These are phyloP conservation scores for Brachionus asplanchnoidis DNA, from an alignment of 1,140 invertebrate genomes.

Conservation along the genomic window DNA sequence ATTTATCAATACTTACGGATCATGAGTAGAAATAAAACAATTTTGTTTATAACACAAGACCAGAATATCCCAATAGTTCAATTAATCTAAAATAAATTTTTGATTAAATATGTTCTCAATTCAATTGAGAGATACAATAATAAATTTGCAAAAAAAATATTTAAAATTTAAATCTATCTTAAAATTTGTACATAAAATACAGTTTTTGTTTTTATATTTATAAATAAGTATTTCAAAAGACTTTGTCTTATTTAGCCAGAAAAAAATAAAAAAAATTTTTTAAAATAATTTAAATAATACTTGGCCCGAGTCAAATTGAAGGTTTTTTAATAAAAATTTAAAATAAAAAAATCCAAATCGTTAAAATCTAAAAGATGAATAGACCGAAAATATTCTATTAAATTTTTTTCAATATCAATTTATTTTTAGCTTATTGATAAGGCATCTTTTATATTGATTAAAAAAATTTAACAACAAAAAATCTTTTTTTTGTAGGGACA, in stretches of 20 bases:
- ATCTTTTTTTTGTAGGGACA: not conserved
- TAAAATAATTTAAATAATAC: too few species aligned
- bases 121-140: not conserved
- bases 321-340: too few species aligned
- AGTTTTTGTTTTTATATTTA: too few species aligned
- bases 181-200: not conserved
- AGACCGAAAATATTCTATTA: not conserved
- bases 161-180: not conserved
- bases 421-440: not conserved
- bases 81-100: not conserved
- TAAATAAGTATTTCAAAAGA: not conserved
- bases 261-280: too few species aligned
- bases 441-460: not conserved
- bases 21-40: not conserved
- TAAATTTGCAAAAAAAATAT: not conserved
- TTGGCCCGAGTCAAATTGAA: too few species aligned
- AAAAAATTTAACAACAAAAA: not conserved
- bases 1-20: constrained; percentile 2
- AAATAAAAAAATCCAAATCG: too few species aligned
- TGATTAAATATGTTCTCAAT: not conserved
- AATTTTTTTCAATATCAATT: not conserved
- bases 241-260: not conserved
- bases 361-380: too few species aligned
- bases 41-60: not conserved
- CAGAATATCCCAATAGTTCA: not conserved